Percentiles rank a stretch among this genome's conserved stretches.
Conservation (phyloP, 2,888 invertebrate species). For the Ophraella communa region DNA sequence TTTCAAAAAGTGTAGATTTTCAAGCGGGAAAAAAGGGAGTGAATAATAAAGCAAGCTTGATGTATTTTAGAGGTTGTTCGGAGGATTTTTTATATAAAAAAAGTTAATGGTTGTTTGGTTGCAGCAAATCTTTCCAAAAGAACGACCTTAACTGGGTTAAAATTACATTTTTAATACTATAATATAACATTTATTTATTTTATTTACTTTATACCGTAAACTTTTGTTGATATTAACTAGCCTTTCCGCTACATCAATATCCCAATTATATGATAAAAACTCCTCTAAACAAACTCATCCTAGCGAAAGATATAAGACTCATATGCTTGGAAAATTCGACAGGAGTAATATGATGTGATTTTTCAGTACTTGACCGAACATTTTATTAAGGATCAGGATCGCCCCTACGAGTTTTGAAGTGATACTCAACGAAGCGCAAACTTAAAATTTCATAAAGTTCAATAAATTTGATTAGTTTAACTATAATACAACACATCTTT, state of each 20-base stretch:
- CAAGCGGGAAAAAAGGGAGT: neutral
- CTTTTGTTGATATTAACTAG: neutral
- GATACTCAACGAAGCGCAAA: neutral
- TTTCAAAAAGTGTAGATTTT: neutral
- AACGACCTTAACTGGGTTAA: too few relatives aligned
- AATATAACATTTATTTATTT: too few relatives aligned
- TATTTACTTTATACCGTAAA: too few relatives aligned
- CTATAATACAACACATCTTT: too few relatives aligned
- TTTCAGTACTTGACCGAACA: constrained; percentile 9
- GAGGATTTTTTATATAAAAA: neutral
- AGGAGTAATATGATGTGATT: constrained; percentile 12
- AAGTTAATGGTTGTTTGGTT: neutral
- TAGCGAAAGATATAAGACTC: constrained; percentile 3
- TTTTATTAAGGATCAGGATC: neutral
- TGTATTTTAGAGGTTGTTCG: neutral
- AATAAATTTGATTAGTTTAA: too few relatives aligned
- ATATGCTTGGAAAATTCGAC: constrained; percentile 10
- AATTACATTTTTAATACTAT: too few relatives aligned
- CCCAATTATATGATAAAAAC: neutral
- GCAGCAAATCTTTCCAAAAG: neutral
- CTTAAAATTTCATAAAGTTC: neutral
- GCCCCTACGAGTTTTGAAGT: neutral
- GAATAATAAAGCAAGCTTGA: neutral
- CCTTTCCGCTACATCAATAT: neutral
- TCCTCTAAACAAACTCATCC: constrained; percentile 3